Evolutionary conservation across 2,113 vertebrate species (phyloP), one percentile per base, ranked within the genome.

Genomic region (Paramormyrops kingsleyae): DNA sequence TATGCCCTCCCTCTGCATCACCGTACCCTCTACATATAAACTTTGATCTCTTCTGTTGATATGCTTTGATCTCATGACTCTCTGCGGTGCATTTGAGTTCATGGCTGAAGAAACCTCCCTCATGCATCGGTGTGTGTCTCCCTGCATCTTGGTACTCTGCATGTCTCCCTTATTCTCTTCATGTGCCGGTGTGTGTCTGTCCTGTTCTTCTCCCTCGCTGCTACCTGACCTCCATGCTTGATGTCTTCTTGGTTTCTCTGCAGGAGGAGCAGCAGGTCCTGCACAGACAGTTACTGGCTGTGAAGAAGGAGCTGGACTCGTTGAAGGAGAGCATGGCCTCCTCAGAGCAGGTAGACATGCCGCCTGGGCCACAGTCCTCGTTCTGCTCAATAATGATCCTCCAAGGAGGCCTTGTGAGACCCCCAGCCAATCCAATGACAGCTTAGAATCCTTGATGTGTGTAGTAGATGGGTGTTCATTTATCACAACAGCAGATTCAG

Each of bases 181-280:
- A 74, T 35, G 66, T 74, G n/a, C n/a, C 5, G 9, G n/a, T 35
- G 27, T 74, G 31, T 10, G 27, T 15, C 13, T n/a, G 49, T 52
- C 49, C 24, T 62, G 56, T 56, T 52, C n/a, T 56, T 7, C 35
- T 50, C n/a, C 49, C n/a, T 44, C n/a, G 9, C n/a, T n/a, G n/a
- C 24, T 47, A 12, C 7, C 9, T 15, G 46, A 31, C 21, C 35
- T 27, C 13, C 12, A 21, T 19, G 46, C 8, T 87, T 17, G 6
- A 17, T 39, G 50, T 49, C 27, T 27, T 15, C 46, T 10, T 74
- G 31, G 19, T 27, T 27, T n/a, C 21, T 39, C 17, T 88, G 88
- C 27, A 99, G 98, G 97, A 96, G 84, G 95, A 97, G 91, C 93
- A 99, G 56, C 97, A 97, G 91, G 95, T 91, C 0, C 92, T 99